Percentiles rank a stretch among this genome's conserved stretches.
phyloP scores from a whole-genome alignment of 1,140 invertebrate species.

The Mactra quadrangularis region DNA sequence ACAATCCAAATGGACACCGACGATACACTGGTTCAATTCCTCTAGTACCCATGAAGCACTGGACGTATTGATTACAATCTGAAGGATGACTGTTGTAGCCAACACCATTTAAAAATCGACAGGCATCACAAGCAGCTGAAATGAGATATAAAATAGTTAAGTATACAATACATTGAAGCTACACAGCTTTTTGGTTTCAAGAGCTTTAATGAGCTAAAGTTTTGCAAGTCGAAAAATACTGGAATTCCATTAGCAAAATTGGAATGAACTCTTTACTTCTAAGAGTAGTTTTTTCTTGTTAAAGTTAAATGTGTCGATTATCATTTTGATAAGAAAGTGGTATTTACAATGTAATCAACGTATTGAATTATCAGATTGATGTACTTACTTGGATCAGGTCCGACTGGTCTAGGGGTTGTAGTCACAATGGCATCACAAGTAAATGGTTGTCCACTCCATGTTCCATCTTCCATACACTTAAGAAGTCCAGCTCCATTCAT shows the following conservation, averaged over 20 bases:
- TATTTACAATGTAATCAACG: too few species aligned
- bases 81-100: slow-evolving; percentile 51
- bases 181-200: too few species aligned
- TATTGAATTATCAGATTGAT: too few species aligned
- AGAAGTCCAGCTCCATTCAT: slow-evolving; percentile 11
- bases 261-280: too few species aligned
- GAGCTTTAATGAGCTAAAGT: too few species aligned
- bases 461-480: slow-evolving; percentile 9
- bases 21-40: slow-evolving; percentile 44
- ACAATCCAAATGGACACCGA: slow-evolving; percentile 55
- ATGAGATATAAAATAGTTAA: background rate
- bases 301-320: too few species aligned
- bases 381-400: slow-evolving; percentile 30
- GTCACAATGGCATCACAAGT: slow-evolving; percentile 6
- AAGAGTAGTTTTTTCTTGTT: too few species aligned
- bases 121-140: slow-evolving; percentile 48
- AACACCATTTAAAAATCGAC: slow-evolving; percentile 52
- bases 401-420: background rate
- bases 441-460: slow-evolving; percentile 29
- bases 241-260: too few species aligned
- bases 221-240: too few species aligned
- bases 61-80: slow-evolving; percentile 59
- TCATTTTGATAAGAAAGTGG: too few species aligned
- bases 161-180: too few species aligned
- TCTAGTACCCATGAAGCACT: slow-evolving; percentile 40